These are phyloP conservation scores for Diplolepis rosae DNA, from an alignment of 2,888 invertebrate species.

Conservation along the genomic window DNA sequence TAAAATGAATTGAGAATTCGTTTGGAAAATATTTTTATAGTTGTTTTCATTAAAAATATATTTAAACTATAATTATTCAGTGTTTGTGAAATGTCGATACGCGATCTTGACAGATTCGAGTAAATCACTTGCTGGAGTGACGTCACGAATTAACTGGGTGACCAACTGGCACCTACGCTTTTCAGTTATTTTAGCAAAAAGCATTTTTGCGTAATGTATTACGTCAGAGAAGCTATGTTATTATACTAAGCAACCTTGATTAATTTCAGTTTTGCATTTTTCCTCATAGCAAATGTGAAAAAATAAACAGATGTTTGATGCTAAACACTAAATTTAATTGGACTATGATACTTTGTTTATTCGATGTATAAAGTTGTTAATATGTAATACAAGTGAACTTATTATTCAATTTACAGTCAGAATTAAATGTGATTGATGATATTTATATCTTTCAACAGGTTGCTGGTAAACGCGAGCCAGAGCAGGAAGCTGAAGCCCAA, in stretches of 20 bases:
- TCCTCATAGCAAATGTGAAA: not conserved
- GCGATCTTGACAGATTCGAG: not conserved
- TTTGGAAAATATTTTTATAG: not conserved
- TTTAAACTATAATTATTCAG: not conserved
- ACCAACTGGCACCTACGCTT: constrained; percentile 13
- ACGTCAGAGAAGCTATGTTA: constrained; percentile 19
- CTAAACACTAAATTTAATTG: not conserved
- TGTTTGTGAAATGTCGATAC: not conserved
- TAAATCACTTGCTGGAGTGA: not conserved
- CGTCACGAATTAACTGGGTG: not conserved
- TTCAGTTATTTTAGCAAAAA: constrained; percentile 33
- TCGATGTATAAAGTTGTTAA: not conserved
- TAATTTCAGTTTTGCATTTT: not conserved
- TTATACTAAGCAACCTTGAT: not conserved
- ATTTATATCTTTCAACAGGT: too few species aligned
- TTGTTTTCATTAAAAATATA: too few species aligned
- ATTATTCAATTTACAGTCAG: constrained; percentile 63
- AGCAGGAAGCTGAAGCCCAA: constrained; percentile 87
- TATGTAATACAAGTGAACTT: not conserved
- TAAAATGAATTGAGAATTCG: not conserved
- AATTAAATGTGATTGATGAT: too few species aligned
- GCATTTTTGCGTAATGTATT: constrained; percentile 28
- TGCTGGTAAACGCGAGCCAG: constrained; percentile 86
- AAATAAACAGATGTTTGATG: not conserved
- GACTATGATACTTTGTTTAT: not conserved